Evolutionary conservation across 2,888 invertebrate species (phyloP).

Genomic region (Macrosoma leucophasiata): DNA sequence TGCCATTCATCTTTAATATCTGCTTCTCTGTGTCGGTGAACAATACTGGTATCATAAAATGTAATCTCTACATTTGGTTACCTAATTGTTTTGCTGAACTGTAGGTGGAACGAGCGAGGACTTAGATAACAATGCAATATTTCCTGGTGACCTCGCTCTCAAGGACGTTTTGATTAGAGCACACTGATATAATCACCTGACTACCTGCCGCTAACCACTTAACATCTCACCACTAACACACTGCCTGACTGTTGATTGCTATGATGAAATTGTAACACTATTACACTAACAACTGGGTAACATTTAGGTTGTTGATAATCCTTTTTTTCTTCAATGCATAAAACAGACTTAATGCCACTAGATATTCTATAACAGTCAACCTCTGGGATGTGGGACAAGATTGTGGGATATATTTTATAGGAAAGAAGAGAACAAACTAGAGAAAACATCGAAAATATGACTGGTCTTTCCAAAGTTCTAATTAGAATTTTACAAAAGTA

Average conservation of each 20-base stretch:
- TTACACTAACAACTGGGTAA: not conserved
- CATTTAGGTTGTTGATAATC: no score
- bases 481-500: not conserved
- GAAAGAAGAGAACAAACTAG: no score
- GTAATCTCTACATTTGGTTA: no score
- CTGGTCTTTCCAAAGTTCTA: not conserved
- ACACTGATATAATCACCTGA: slow-evolving; percentile 32
- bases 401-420: no score
- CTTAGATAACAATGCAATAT: slow-evolving; percentile 19
- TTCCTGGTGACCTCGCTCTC: slow-evolving; percentile 24
- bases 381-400: no score
- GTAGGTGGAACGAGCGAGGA: slow-evolving; percentile 6
- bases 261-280: slow-evolving; percentile 5
- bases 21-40: no score
- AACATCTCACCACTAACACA: slow-evolving; percentile 19
- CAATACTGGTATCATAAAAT: no score
- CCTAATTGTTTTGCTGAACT: slow-evolving; percentile 1
- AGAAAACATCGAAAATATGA: no score
- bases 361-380: no score
- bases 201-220: slow-evolving; percentile 33
- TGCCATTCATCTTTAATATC: no score
- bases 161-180: slow-evolving; percentile 40
- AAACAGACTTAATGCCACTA: no score
- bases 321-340: no score
- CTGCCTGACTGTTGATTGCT: slow-evolving; percentile 25